Percentiles rank a stretch among this genome's conserved stretches.
Evolutionary conservation across 2,113 vertebrate species (phyloP).

Genomic region (Haliaeetus leucogaster): DNA sequence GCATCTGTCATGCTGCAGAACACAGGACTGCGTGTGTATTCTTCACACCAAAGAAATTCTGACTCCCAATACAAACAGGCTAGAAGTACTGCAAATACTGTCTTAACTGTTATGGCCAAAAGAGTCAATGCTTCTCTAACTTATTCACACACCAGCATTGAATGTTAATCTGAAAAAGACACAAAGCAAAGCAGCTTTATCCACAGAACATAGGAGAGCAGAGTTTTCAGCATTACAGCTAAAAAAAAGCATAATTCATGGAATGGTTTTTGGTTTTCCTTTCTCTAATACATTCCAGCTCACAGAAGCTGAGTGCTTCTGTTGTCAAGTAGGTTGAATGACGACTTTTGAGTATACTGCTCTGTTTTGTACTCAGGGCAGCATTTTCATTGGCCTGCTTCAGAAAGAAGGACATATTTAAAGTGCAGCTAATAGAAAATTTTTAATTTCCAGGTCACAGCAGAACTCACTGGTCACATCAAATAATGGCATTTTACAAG

Average conservation of each 20-base stretch:
- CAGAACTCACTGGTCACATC: background rate
- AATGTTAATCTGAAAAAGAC: background rate
- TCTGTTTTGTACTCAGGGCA: conserved; percentile 1
- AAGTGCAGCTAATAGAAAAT: background rate
- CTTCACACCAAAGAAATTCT: background rate
- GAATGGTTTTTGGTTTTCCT: background rate
- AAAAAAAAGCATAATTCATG: background rate
- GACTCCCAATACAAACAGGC: background rate
- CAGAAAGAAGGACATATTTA: background rate
- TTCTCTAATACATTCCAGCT: background rate
- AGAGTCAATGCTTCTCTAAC: background rate
- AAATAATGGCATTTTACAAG: background rate
- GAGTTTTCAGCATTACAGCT: background rate
- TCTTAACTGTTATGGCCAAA: background rate
- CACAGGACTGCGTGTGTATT: background rate
- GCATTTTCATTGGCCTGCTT: background rate
- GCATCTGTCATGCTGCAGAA: background rate
- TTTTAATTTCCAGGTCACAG: background rate
- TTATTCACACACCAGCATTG: background rate
- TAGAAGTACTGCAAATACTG: background rate
- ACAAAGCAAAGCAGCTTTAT: background rate
- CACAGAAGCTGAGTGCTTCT: conserved; percentile 19
- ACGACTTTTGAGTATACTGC: background rate
- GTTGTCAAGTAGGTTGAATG: background rate
- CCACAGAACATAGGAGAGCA: background rate